Conservation (phyloP, 2,888 invertebrate species). For the Drosophila lutescens region DNA sequence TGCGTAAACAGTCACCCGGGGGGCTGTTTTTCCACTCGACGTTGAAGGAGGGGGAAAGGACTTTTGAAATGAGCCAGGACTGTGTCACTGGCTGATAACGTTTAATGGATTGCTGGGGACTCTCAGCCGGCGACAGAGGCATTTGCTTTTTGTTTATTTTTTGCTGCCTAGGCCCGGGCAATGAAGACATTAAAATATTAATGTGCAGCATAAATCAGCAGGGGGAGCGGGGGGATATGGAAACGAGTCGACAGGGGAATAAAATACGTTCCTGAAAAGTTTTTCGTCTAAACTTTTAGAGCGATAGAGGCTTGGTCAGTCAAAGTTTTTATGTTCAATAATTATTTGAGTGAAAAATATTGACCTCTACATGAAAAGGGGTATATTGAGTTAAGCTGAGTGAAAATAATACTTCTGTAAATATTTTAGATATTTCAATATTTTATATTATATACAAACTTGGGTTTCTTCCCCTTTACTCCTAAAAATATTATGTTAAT, state of each 20-base stretch:
- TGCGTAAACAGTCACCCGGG: slow-evolving; percentile 40
- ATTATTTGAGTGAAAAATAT: no score
- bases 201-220: slow-evolving; percentile 74
- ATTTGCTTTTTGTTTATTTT: slow-evolving; percentile 42
- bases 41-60: not conserved
- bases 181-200: slow-evolving; percentile 81
- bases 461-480: no score
- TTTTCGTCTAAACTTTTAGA: not conserved
- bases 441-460: no score
- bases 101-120: slow-evolving; percentile 71
- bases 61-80: slow-evolving; percentile 46
- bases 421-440: no score
- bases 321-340: not conserved
- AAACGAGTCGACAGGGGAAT: not conserved
- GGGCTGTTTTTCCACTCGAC: slow-evolving; percentile 7
- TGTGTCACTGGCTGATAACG: slow-evolving; percentile 72
- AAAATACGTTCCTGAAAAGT: slow-evolving; percentile 5
- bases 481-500: no score
- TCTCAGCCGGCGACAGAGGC: slow-evolving; percentile 22
- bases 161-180: slow-evolving; percentile 52
- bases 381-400: no score
- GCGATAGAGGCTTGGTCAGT: not conserved
- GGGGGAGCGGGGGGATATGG: slow-evolving; percentile 5
- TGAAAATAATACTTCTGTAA: no score
- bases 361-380: no score